Base-by-base conservation (phyloP, 2,888 invertebrate genomes). In the Endomychus coccineus region DNA sequence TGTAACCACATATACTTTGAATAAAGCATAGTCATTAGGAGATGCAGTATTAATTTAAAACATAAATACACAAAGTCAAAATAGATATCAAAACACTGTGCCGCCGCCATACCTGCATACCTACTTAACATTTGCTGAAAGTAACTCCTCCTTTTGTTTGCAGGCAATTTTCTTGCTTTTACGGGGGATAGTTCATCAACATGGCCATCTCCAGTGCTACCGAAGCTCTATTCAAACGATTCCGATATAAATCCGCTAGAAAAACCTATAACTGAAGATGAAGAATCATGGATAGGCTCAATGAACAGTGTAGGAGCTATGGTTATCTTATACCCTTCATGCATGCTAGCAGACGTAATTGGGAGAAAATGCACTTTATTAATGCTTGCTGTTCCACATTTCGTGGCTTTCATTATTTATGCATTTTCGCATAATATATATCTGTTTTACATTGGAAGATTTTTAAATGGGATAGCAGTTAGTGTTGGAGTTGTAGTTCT, bases 401-500 rank as follows among this genome's bases (percentile, higher is more conserved):
- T 54, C 1, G 16, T 46, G 16, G 46, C 54, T 2, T 57, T 45
- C 34, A 6, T 50, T 21, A 45, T 43, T 5, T 48, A 50, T 37
- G 51, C 54, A 0, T 47, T 55, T 31, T 51, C 52, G 2, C 34
- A 22, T 2, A 40, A 43, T 16, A 44, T 56, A 10, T 41, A 49
- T 21, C 25, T 49, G 7, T 56, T 48, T 30, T 69, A 66, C 43
- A 53, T 60, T 2, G 70, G 68, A 11, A 55, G 73, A 44, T 49
- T 71, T 13, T 38, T 72, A 4, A 62, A 61, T n/a, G 86, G 86
- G 28, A 54, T 83, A 1, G 76, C 75, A 1, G 72, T 80, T 0
- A 81, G 83, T 0, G 77, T 80, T 53, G 69, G 79, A 9, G 83
- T 80, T 66, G 78, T 82, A 0, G 74, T 80, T 2, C 74, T 79